Evolutionary conservation across 1,140 invertebrate genomes (phyloP).

Genomic region (Babylonia areolata): DNA sequence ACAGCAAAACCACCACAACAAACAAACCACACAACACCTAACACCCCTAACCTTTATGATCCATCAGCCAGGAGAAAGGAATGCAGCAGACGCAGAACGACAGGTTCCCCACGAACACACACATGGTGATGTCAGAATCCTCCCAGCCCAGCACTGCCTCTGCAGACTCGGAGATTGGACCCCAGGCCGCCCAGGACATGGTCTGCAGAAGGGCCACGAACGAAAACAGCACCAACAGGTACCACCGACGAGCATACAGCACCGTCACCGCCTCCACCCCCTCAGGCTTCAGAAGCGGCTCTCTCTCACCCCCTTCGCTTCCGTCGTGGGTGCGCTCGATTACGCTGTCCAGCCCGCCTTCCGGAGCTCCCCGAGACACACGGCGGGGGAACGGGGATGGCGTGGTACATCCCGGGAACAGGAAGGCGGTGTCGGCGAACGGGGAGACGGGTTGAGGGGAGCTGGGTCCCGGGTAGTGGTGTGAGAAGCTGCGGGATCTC

Average conservation of each 20-base stretch:
- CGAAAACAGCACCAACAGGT: conserved; percentile 55
- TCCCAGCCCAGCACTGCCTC: conserved; percentile 76
- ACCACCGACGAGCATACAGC: conserved; percentile 57
- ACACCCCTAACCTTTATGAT: conserved; percentile 53
- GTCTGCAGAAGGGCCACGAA: conserved; percentile 50
- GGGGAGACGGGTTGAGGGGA: not conserved
- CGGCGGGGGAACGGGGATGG: not conserved
- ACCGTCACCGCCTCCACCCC: conserved; percentile 4
- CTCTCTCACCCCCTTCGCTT: not conserved
- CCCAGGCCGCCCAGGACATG: conserved; percentile 78
- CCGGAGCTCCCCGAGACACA: not conserved
- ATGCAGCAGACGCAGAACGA: conserved; percentile 76
- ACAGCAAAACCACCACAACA: too few species aligned
- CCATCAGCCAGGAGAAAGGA: conserved; percentile 76
- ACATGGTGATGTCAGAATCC: conserved; percentile 75
- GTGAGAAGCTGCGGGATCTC: not conserved
- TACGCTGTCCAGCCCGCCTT: not conserved
- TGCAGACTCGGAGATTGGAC: conserved; percentile 76
- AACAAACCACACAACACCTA: not conserved
- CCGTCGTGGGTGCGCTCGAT: not conserved
- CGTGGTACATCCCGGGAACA: not conserved
- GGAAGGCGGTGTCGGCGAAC: not conserved
- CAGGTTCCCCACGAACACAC: conserved; percentile 78
- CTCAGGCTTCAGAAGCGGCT: not conserved
- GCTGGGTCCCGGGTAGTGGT: not conserved